phyloP scores from a whole-genome alignment of 2,113 vertebrate species.

The Gallinago media region DNA sequence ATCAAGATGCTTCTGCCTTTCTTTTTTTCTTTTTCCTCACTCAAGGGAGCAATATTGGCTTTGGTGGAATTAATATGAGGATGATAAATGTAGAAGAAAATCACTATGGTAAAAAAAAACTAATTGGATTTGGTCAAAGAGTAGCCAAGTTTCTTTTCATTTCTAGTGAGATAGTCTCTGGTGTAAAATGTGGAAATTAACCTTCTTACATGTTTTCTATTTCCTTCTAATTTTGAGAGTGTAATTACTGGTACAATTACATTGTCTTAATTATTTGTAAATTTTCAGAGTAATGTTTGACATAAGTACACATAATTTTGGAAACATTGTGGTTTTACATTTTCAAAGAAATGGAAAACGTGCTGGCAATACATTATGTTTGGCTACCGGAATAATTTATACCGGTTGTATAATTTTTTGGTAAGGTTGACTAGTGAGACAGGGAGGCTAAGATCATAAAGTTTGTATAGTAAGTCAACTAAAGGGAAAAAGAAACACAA shows the following conservation, averaged over 20 bases:
- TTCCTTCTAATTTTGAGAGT: neutral
- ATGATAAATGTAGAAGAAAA: neutral
- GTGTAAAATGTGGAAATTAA: slow-evolving; percentile 8
- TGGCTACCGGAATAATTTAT: neutral
- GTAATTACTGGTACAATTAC: neutral
- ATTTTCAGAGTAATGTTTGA: neutral
- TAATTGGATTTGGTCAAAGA: neutral
- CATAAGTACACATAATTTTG: neutral
- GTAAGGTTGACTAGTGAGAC: neutral
- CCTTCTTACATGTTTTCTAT: neutral
- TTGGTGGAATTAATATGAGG: neutral
- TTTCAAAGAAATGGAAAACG: neutral
- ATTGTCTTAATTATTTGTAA: neutral
- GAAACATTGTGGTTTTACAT: neutral
- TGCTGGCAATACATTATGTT: neutral
- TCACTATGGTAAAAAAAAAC: neutral
- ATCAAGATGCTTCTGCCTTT: neutral
- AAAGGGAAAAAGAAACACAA: neutral
- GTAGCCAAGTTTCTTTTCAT: neutral
- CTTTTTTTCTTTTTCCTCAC: neutral
- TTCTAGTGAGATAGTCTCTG: neutral
- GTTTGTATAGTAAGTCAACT: neutral
- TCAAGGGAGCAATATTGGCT: neutral
- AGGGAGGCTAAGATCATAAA: neutral
- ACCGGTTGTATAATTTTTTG: neutral